These are phyloP conservation scores for Drosophila pseudoobscura DNA, from an alignment of 1,140 invertebrate genomes.

Conservation along the genomic window DNA sequence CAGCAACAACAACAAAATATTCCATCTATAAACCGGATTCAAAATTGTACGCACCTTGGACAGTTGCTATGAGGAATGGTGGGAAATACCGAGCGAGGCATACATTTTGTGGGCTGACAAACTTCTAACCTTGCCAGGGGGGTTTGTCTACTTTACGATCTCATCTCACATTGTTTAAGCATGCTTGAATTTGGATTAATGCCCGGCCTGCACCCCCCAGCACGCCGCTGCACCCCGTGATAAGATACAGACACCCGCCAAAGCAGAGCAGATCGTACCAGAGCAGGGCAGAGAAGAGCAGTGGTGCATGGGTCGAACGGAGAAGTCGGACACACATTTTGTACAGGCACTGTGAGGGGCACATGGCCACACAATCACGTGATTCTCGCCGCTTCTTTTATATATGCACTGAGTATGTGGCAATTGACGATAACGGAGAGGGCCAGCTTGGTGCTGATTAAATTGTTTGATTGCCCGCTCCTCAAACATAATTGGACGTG, in stretches of 20 bases:
- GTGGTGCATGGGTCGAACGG: background rate
- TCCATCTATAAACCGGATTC: background rate
- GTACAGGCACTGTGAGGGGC: background rate
- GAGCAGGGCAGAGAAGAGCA: slow-evolving; percentile 29
- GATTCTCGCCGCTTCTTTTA: slow-evolving; percentile 58
- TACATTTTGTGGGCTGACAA: background rate
- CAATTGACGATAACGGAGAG: slow-evolving; percentile 63
- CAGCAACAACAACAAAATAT: background rate
- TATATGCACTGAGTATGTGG: slow-evolving; percentile 23
- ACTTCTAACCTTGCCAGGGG: slow-evolving; percentile 34
- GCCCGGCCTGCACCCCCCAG: background rate
- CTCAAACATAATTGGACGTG: slow-evolving; percentile 54
- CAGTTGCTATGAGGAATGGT: slow-evolving; percentile 39
- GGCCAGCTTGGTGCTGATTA: slow-evolving; percentile 51
- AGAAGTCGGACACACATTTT: no score
- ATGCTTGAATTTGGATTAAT: slow-evolving; percentile 55
- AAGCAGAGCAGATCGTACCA: slow-evolving; percentile 5
- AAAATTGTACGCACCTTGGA: slow-evolving; percentile 21
- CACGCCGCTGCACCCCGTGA: slow-evolving; percentile 17
- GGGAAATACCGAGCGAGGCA: slow-evolving; percentile 7
- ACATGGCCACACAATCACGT: slow-evolving; percentile 62
- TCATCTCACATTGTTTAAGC: slow-evolving; percentile 29
- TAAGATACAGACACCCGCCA: slow-evolving; percentile 23
- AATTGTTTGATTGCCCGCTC: slow-evolving; percentile 67
- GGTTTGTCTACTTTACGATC: slow-evolving; percentile 32